Evolutionary conservation across 2,888 invertebrate genomes (phyloP), one percentile per base, ranked within the genome.

Genomic region (Epinotia demarniana): DNA sequence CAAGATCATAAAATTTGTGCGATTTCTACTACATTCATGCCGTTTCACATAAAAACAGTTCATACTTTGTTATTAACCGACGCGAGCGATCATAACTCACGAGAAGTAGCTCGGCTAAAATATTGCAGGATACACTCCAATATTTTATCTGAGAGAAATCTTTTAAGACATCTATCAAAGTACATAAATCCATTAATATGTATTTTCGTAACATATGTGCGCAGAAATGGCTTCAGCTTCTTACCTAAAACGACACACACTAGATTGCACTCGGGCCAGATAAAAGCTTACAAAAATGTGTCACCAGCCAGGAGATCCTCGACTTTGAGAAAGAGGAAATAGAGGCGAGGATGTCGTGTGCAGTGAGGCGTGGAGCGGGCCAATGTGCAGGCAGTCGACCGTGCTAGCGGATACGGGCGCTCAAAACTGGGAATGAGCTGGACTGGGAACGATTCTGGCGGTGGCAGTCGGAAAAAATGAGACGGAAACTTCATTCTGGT

Each of bases 111-210:
- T 64, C 64, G 53, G 55, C 68, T 70, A 64, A 75, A 70, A 70
- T 75, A 75, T 75, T 43, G 39, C 70, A 66, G 63, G 53, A 39
- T 53, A 60, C 58, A 19, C 60, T 33, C 55, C 71, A 71, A 67
- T 75, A 62, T 64, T 71, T 75, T 75, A 67, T 67, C 60, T 71
- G 66, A 27, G 55, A 53, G 23, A 66, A 67, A 75, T 75, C 64
- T 66, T 61, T 66, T 43, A 75, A 71, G 75, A 46, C 75, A 61
- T 55, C 71, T 75, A 70, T 71, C 71, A 71, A 75, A 75, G 67
- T 75, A 75, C 66, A 75, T 66, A 75, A 75, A 75, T 61, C 75
- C 71, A 75, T 75, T 75, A 75, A 75, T 75, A 71, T 75, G 71
- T 67, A 67, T 64, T 39, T 39, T 49, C 19, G 67, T 75, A 75